Conservation (phyloP, 2,888 invertebrate species). For the Ischnura elegans region DNA sequence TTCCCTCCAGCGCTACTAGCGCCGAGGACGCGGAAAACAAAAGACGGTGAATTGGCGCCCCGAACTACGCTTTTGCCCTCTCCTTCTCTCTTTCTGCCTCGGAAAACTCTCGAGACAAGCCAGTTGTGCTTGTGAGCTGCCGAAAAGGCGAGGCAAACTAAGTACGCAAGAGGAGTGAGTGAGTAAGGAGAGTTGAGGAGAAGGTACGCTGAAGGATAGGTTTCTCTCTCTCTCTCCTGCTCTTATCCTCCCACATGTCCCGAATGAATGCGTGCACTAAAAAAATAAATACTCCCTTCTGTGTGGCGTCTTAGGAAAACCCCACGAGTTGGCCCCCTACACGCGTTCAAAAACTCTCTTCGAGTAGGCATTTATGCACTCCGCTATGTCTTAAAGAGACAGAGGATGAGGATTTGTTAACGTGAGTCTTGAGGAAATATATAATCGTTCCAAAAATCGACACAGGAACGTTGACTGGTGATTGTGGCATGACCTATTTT, state of each 20-base stretch:
- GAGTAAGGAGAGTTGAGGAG: neutral
- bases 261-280: neutral
- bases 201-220: neutral
- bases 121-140: slow-evolving; percentile 13
- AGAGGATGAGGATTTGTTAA: no score
- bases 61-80: neutral
- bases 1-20: slow-evolving; percentile 17
- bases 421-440: no score
- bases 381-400: neutral
- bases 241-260: no score
- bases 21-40: slow-evolving; percentile 31
- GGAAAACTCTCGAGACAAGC: slow-evolving; percentile 20
- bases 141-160: slow-evolving; percentile 6
- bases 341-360: neutral
- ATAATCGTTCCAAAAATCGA: no score
- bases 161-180: neutral
- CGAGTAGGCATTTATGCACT: neutral
- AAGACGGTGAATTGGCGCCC: slow-evolving; percentile 21
- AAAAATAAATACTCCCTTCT: neutral
- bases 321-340: neutral
- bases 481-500: no score
- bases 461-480: no score
- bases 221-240: neutral
- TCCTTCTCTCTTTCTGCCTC: neutral
- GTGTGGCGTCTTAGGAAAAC: neutral